Evolutionary conservation across 1,140 invertebrate species (phyloP), one percentile per base, ranked within the genome.

Genomic region (Lucilia cuprina): DNA sequence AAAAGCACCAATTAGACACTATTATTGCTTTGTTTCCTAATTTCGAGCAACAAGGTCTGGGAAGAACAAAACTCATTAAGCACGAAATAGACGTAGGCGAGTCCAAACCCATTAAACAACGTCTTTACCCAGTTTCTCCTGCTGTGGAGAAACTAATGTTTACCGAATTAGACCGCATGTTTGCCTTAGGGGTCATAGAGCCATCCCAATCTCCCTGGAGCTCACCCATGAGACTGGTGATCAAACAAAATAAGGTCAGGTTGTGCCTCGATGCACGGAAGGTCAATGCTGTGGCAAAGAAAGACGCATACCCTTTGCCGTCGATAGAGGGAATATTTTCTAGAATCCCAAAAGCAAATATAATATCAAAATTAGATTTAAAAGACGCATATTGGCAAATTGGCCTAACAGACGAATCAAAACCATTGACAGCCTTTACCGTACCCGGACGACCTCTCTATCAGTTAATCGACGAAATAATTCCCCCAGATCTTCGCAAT

Each of bases 341-440:
- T 82, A 78, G 85, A 17, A 70, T 87, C 0, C 77, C 85, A 3
- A 82, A 83, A 70, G 49, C 82, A 17, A 47, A 82, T 30, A 82
- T n/a, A 50, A 86, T 84, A 21, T 75, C 88, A 77, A 87, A 87
- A 12, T 19, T 91, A 7, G 87, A 89, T 84, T 82, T 91, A 12
- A 30, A 30, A 30, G 25, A 30, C 25, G 25, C 25, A 30, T 30
- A 30, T 30, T 30, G 25, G 25, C 25, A 88, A 88, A 82, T 85
- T 88, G 65, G 89, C 88, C 0, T 91, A 87, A 85, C 84, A 1
- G 35, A 86, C 13, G 78, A 84, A 13, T 88, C 85, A n/a, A 85
- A 85, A 75, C 84, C 87, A 41, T 91, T 91, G 55, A 93, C 92
- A 0, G 92, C 91, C 1, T 92, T 93, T 85, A 89, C 91, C 2